Conservation (phyloP, 1,140 invertebrate species). For the Proales similis region DNA sequence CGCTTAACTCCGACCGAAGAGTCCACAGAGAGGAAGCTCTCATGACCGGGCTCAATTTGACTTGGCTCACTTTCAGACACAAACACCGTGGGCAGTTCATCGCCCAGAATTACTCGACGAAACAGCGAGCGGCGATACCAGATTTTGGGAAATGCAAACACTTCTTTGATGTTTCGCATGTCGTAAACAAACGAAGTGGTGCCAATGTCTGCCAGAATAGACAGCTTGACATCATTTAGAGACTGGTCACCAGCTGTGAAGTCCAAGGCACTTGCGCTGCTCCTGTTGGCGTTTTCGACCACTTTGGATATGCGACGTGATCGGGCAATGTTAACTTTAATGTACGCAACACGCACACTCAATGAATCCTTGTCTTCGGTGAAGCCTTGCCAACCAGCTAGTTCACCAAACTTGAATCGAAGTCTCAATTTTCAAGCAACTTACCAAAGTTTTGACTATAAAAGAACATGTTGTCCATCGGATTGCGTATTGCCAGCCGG, state of each 20-base stretch:
- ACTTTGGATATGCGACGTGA: conserved; percentile 69
- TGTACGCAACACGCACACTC: conserved; percentile 90
- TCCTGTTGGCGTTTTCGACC: not conserved
- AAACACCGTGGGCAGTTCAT: conserved; percentile 55
- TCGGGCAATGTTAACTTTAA: conserved; percentile 85
- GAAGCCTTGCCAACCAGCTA: conserved; percentile 53
- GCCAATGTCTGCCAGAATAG: conserved; percentile 86
- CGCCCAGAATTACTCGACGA: conserved; percentile 80
- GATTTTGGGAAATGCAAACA: conserved; percentile 91
- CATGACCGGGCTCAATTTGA: too few species aligned
- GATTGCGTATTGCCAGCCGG: conserved; percentile 65
- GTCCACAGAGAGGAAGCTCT: too few species aligned
- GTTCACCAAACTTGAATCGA: conserved; percentile 38
- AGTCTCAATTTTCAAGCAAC: not conserved
- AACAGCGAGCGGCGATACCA: conserved; percentile 85
- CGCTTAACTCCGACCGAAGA: too few species aligned
- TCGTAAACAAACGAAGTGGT: conserved; percentile 98
- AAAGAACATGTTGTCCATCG: conserved; percentile 5
- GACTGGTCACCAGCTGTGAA: not conserved
- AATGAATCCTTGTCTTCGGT: conserved; percentile 86
- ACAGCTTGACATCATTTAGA: conserved; percentile 47
- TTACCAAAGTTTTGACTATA: not conserved
- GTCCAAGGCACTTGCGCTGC: not conserved
- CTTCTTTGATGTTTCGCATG: conserved; percentile 92
- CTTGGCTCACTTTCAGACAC: too few species aligned